A percentile compares a stretch with the other conserved stretches of the same genome.
These are phyloP conservation scores for Euura saliciscinereae DNA, from an alignment of 1,140 invertebrate genomes.

Conservation along the genomic window DNA sequence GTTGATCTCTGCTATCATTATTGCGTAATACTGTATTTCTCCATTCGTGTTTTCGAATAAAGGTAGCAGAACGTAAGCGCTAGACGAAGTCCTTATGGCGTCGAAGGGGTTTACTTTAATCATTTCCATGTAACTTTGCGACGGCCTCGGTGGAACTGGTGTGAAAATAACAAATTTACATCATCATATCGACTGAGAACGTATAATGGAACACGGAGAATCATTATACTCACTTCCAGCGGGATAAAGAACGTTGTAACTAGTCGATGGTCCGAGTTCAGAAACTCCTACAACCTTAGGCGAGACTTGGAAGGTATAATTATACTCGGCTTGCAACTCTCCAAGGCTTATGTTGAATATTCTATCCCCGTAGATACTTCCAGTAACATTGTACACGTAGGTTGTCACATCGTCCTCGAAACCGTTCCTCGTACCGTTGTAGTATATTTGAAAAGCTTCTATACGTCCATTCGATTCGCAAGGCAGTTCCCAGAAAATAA, in stretches of 20 bases:
- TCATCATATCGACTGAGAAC: background rate
- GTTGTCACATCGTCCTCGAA: conserved; percentile 23
- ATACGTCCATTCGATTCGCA: conserved; percentile 41
- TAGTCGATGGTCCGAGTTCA: conserved; percentile 24
- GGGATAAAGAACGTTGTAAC: conserved; percentile 34
- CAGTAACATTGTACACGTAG: conserved; percentile 12
- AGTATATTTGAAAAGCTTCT: conserved; percentile 36
- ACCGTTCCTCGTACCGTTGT: conserved; percentile 32
- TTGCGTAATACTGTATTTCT: conserved; percentile 43
- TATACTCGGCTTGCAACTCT: conserved; percentile 40
- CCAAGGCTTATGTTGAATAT: conserved; percentile 31
- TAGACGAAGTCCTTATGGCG: conserved; percentile 38
- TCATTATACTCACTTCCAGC: conserved; percentile 44
- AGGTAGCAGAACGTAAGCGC: conserved; percentile 44
- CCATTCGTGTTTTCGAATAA: conserved; percentile 43
- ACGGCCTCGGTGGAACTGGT: conserved; percentile 44
- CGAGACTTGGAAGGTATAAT: conserved; percentile 39
- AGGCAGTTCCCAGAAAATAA: conserved; percentile 42
- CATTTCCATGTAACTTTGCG: conserved; percentile 36
- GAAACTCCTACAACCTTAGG: conserved; percentile 29
- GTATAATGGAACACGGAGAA: background rate
- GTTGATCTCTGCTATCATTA: conserved; percentile 42
- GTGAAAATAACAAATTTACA: conserved; percentile 10
- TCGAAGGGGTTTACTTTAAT: conserved; percentile 47
- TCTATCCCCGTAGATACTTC: conserved; percentile 29